Evolutionary conservation across 2,888 invertebrate species (phyloP).

Genomic region (Pharmacophagus antenor): DNA sequence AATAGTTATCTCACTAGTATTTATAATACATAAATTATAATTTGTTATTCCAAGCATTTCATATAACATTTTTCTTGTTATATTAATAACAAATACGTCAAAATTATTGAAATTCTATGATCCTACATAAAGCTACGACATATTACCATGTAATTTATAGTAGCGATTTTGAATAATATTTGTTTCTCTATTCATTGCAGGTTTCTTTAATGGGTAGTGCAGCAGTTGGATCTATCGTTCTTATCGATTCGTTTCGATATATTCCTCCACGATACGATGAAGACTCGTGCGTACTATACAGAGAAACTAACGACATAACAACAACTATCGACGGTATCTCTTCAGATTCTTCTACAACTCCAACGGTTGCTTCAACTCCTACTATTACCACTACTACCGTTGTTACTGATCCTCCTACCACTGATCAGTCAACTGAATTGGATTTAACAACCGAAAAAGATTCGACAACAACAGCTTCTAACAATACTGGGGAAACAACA

Average conservation of each 20-base stretch:
- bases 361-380: not conserved
- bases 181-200: slow-evolving; percentile 26
- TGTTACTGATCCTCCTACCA: slow-evolving; percentile 4
- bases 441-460: slow-evolving; percentile 11
- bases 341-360: not conserved
- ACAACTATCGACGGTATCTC: not conserved
- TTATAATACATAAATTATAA: too few species aligned
- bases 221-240: slow-evolving; percentile 26
- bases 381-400: not conserved
- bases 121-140: too few species aligned
- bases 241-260: slow-evolving; percentile 38
- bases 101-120: not conserved
- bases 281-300: slow-evolving; percentile 25
- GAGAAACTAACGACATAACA: slow-evolving; percentile 1
- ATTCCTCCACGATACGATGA: slow-evolving; percentile 32
- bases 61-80: too few species aligned
- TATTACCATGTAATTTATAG: too few species aligned
- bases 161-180: too few species aligned
- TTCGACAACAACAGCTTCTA: slow-evolving; percentile 1
- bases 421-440: slow-evolving; percentile 7
- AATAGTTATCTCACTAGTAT: too few species aligned
- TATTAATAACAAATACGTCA: not conserved
- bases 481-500: slow-evolving; percentile 1
- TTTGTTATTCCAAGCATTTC: too few species aligned
- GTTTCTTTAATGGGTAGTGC: slow-evolving; percentile 34